Conservation (phyloP, 1,140 invertebrate species). For the Hydropsyche tenuis region DNA sequence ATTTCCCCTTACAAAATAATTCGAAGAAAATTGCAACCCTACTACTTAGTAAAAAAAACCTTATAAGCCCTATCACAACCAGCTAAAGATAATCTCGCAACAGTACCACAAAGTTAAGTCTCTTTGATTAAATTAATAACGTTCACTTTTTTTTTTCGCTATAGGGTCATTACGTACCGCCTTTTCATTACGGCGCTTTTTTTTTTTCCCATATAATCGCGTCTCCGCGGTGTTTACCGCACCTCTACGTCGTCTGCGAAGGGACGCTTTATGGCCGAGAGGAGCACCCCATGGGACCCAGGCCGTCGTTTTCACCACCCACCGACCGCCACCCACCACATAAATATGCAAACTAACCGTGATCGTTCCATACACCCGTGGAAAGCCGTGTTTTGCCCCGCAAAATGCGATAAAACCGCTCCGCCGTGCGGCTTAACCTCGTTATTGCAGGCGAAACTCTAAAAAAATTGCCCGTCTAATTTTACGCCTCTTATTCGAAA, state of each 20-base stretch:
- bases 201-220: constrained; percentile 5
- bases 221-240: constrained; percentile 5
- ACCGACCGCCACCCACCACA: background rate
- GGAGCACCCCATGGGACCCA: too few species aligned
- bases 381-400: background rate
- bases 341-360: constrained; percentile 27
- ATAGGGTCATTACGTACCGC: constrained; percentile 18
- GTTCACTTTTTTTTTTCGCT: background rate
- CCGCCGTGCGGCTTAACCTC: background rate
- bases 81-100: too few species aligned
- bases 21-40: too few species aligned
- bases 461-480: background rate
- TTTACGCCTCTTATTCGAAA: too few species aligned
- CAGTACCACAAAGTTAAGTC: too few species aligned
- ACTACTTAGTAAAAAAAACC: too few species aligned
- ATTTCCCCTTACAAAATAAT: too few species aligned
- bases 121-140: too few species aligned
- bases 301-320: background rate
- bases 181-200: constrained; percentile 18
- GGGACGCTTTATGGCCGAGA: too few species aligned
- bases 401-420: constrained; percentile 5
- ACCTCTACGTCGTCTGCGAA: too few species aligned
- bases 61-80: too few species aligned
- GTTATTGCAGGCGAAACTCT: background rate
- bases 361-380: constrained; percentile 1